Evolutionary conservation across 2,888 invertebrate species (phyloP).

Genomic region (Sisyra terminalis): DNA sequence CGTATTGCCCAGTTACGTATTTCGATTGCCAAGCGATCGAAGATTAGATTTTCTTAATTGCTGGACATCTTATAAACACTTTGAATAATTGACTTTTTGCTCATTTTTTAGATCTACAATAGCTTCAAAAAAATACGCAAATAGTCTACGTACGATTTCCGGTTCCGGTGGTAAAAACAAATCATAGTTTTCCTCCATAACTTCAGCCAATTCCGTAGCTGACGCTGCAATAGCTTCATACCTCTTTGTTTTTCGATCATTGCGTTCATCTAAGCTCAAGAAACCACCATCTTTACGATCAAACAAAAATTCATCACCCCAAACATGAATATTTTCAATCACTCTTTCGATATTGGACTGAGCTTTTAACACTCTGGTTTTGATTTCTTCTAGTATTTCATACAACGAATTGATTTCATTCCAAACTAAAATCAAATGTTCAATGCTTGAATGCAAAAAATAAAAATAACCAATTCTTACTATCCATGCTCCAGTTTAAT

Average conservation of each 20-base stretch:
- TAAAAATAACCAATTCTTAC: conserved; percentile 31
- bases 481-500: conserved; percentile 66
- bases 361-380: conserved; percentile 46
- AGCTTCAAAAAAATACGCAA: too few species aligned
- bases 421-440: conserved; percentile 30
- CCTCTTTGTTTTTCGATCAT: conserved; percentile 34
- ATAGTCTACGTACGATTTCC: conserved; percentile 28
- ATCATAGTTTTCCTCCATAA: conserved; percentile 47
- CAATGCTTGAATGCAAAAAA: too few species aligned
- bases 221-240: conserved; percentile 31
- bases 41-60: too few species aligned
- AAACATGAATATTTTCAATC: conserved; percentile 38
- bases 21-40: too few species aligned
- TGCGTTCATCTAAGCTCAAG: conserved; percentile 37
- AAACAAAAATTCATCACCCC: conserved; percentile 62
- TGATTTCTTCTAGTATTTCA: conserved; percentile 49
- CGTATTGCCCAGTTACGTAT: too few species aligned
- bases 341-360: conserved; percentile 47
- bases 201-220: conserved; percentile 35
- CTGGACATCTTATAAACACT: too few species aligned
- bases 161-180: conserved; percentile 34
- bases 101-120: too few species aligned
- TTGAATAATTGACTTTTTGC: too few species aligned
- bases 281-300: conserved; percentile 50
- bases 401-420: conserved; percentile 54